Conservation (phyloP, 2,113 vertebrate genomes). For the Cyrtonyx montezumae region DNA sequence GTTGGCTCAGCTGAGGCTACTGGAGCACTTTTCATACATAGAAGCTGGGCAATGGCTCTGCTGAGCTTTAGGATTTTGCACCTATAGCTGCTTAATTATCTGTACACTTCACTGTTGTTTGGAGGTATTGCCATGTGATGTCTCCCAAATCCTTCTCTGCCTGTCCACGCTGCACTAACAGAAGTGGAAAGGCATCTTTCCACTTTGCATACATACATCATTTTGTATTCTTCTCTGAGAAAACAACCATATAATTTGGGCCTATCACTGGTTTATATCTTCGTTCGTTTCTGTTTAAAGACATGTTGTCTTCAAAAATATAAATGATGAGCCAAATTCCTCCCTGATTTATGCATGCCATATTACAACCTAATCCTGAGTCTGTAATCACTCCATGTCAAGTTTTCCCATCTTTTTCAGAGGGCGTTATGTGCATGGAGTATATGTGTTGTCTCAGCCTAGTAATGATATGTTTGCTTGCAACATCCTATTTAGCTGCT, state of each 20-base stretch:
- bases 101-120: not conserved
- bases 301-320: not conserved
- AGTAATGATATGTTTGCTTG: slow-evolving; percentile 10
- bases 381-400: not conserved
- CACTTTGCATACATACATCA: not conserved
- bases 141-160: not conserved
- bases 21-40: not conserved
- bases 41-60: not conserved
- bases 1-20: not conserved
- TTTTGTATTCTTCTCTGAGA: not conserved
- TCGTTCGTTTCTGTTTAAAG: not conserved
- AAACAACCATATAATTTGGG: not conserved
- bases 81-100: not conserved
- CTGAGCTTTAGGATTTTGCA: not conserved
- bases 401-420: not conserved
- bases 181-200: not conserved
- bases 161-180: not conserved
- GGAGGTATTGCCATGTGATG: not conserved
- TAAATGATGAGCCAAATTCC: not conserved
- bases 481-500: slow-evolving; percentile 17
- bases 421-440: not conserved
- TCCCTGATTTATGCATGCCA: not conserved
- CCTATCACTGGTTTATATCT: not conserved
- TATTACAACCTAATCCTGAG: not conserved
- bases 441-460: not conserved